Evolutionary conservation across 2,888 invertebrate species (phyloP), one percentile per base, ranked within the genome.

Genomic region (Chloroclystis v-ata): DNA sequence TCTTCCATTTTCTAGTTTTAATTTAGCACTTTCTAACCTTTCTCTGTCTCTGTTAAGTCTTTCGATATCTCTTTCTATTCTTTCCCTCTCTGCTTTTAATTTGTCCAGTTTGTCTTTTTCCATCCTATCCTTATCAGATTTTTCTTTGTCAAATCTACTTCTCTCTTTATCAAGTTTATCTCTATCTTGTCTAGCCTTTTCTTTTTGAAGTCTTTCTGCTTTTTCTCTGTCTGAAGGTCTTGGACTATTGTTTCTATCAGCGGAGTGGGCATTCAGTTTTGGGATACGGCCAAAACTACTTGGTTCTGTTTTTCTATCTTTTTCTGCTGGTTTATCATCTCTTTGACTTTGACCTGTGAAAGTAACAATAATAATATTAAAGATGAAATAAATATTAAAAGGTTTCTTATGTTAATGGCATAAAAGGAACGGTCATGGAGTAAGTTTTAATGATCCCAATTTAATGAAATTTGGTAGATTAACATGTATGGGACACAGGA

Each of bases 281-380:
- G 91, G 90, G 61, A 90, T 91, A 48, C 89, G 72, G 1, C 76
- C 80, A 53, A 84, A 77, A 6, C 74, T 72, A 45, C 61, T 47
- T 11, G 67, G 52, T 55, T 82, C 83, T 9, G 73, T 61, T 66
- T 72, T 83, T 49, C 57, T 74, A 50, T 82, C 84, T 56, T 49
- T 77, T 40, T 82, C 82, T n/a, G 54, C 28, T 11, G 67, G 60
- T 54, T 56, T 74, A n/a, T 73, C 71, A 48, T 79, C 78, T 67
- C 64, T 82, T 58, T 62, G 62, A 46, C 61, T 78, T 59, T 63
- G 62, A 48, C 61, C 82, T 82, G 28, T 0, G 43, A 47, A 39
- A 28, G 20, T 20, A 20, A 20, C 20, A 20, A 20, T 5, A 20
- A 20, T 20, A 20, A 20, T 20, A 20, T 4, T 5, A 20, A 4